A percentile compares a stretch with the other conserved stretches of the same genome.
phyloP scores from a whole-genome alignment of 2,113 vertebrate genomes.

The Sebastes fasciatus region DNA sequence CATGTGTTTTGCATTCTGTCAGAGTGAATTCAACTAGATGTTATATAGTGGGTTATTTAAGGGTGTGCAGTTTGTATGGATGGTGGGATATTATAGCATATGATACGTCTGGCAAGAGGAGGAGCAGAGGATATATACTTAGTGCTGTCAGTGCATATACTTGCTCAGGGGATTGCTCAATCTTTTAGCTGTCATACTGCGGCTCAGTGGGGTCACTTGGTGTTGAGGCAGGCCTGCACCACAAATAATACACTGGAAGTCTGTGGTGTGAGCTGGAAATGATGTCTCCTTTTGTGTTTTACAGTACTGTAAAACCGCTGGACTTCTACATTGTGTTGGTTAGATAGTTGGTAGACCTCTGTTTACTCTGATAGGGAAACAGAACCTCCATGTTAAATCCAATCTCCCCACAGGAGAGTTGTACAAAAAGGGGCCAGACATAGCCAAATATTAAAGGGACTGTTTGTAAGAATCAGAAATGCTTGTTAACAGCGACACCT shows the following conservation, averaged over 20 bases:
- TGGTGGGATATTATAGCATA: constrained; percentile 11
- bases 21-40: neutral
- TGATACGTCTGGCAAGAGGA: neutral
- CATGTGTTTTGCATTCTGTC: neutral
- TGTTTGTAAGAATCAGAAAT: too few relatives aligned
- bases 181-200: constrained; percentile 33
- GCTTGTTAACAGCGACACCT: too few relatives aligned
- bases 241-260: neutral
- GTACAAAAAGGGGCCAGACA: too few relatives aligned
- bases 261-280: constrained; percentile 15
- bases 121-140: constrained; percentile 8
- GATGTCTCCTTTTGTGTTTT: neutral
- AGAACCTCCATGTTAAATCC: too few relatives aligned
- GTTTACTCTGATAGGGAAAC: too few relatives aligned
- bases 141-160: constrained; percentile 36
- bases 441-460: too few relatives aligned
- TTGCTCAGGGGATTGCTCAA: constrained; percentile 44
- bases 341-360: too few relatives aligned
- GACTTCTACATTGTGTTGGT: too few relatives aligned
- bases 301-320: too few relatives aligned
- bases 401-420: too few relatives aligned
- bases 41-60: neutral
- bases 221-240: constrained; percentile 9
- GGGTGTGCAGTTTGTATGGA: neutral
- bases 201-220: constrained; percentile 41